These are phyloP conservation scores for Spea multiplicata DNA, from an alignment of 2,113 vertebrate genomes.

Conservation along the genomic window DNA sequence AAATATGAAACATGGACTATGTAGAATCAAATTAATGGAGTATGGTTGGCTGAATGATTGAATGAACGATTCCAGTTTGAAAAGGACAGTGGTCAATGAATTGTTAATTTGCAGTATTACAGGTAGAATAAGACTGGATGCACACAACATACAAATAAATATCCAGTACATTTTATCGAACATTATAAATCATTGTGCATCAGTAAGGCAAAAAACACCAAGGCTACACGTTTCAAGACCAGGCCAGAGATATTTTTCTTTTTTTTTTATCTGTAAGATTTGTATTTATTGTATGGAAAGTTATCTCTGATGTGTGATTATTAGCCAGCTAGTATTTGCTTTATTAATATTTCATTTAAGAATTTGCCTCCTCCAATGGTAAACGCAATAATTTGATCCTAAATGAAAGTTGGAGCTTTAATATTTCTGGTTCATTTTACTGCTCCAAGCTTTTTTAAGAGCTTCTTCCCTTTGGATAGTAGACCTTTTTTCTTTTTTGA, in stretches of 20 bases:
- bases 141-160: conserved; percentile 70
- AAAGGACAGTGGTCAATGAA: conserved; percentile 50
- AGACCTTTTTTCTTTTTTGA: conserved; percentile 94
- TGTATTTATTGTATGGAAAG: conserved; percentile 48
- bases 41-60: too few relatives aligned
- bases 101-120: conserved; percentile 52
- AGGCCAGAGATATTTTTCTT: conserved; percentile 46
- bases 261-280: conserved; percentile 26
- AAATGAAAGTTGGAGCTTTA: not conserved
- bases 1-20: too few relatives aligned
- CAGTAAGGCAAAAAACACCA: conserved; percentile 92
- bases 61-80: too few relatives aligned
- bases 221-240: conserved; percentile 83
- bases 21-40: too few relatives aligned
- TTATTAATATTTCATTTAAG: not conserved
- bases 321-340: conserved; percentile 45
- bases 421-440: conserved; percentile 73
- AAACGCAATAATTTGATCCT: too few relatives aligned
- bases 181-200: conserved; percentile 85
- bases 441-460: conserved; percentile 87
- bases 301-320: conserved; percentile 47
- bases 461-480: conserved; percentile 93
- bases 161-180: conserved; percentile 69
- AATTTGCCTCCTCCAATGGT: not conserved
- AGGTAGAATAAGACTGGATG: conserved; percentile 63